These are phyloP conservation scores for Empidonax traillii DNA, from an alignment of 2,113 vertebrate genomes.

Conservation along the genomic window DNA sequence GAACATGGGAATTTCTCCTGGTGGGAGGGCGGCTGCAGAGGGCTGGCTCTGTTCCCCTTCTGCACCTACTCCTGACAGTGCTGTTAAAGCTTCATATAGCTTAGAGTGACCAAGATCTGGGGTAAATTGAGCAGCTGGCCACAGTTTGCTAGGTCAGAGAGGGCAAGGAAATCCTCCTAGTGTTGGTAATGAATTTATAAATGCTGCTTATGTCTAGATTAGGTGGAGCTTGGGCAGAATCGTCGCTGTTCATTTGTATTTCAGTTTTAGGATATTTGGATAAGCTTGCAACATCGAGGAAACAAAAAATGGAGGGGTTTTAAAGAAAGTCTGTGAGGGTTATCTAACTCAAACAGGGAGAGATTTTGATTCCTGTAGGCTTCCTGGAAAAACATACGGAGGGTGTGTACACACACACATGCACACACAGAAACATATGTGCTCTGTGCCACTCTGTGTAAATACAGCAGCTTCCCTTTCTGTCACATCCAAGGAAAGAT, in stretches of 20 bases:
- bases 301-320: not conserved
- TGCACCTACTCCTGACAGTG: fast-evolving
- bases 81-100: not conserved
- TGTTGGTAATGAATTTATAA: not conserved
- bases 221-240: fast-evolving
- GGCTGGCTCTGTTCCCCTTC: not conserved
- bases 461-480: conserved; percentile 21
- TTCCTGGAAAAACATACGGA: not conserved
- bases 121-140: not conserved
- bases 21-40: not conserved
- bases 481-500: not conserved
- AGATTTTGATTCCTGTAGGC: not conserved
- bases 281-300: not conserved
- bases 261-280: not conserved
- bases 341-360: not conserved
- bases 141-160: not conserved
- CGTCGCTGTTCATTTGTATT: not conserved
- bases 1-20: not conserved
- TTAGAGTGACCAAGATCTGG: not conserved
- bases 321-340: not conserved
- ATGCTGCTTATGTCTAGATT: not conserved
- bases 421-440: not conserved
- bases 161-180: not conserved
- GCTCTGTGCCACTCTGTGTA: not conserved
- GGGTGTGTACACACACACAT: not conserved